Evolutionary conservation across 1,140 invertebrate species (phyloP).

Genomic region (Euura saliciscinereae): DNA sequence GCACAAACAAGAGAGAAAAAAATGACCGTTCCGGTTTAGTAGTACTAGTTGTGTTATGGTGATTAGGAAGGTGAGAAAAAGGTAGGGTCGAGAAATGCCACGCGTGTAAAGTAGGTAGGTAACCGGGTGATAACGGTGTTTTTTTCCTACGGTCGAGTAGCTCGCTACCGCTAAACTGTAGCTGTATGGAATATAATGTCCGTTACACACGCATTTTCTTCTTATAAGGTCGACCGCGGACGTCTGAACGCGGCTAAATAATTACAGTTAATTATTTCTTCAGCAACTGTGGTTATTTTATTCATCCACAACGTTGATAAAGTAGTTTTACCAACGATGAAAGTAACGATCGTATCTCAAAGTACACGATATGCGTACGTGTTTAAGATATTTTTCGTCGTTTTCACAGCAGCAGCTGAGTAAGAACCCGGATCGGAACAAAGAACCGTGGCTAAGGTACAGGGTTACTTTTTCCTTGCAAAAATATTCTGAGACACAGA

Average conservation of each 20-base stretch:
- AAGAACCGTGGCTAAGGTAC: background rate
- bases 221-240: background rate
- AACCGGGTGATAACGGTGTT: slow-evolving; percentile 52
- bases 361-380: no score
- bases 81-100: slow-evolving; percentile 36
- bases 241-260: background rate
- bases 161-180: background rate
- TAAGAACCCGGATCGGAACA: background rate
- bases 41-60: background rate
- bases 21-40: no score
- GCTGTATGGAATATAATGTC: background rate
- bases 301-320: no score
- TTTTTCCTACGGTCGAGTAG: slow-evolving; percentile 25
- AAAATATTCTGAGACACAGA: background rate
- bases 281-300: no score
- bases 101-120: slow-evolving; percentile 38
- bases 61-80: background rate
- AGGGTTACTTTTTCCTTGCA: background rate
- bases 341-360: no score
- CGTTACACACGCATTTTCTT: background rate
- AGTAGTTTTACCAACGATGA: background rate
- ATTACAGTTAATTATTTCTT: background rate
- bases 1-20: no score
- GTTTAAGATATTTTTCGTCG: no score
- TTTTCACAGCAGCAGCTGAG: background rate